Conservation (phyloP, 2,113 vertebrate species). For the Gorsachius goisagi region DNA sequence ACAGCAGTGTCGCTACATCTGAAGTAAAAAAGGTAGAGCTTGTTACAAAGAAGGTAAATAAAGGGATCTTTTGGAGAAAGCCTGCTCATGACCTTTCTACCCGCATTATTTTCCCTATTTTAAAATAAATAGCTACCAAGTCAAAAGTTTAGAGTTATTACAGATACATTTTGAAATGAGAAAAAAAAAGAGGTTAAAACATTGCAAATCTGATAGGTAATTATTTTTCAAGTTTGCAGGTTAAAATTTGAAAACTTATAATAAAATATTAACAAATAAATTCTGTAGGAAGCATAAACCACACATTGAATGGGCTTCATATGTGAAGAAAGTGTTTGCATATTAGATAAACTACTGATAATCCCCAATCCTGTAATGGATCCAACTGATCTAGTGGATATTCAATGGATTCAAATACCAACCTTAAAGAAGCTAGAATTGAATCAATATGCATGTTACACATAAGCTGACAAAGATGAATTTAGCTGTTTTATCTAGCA, state of each 20-base stretch:
- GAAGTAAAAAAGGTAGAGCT: neutral
- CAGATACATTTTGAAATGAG: neutral
- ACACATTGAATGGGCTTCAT: neutral
- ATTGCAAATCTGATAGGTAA: neutral
- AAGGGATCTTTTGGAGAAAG: neutral
- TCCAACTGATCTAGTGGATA: neutral
- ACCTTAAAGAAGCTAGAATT: neutral
- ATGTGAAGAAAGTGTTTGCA: neutral
- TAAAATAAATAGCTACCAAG: neutral
- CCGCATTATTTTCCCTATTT: neutral
- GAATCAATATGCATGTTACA: slow-evolving; percentile 25
- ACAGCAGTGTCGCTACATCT: neutral
- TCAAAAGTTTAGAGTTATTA: neutral
- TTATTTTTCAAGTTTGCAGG: neutral
- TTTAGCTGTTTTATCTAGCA: slow-evolving; percentile 45
- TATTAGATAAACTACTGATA: neutral
- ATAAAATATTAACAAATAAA: neutral
- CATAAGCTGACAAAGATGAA: slow-evolving; percentile 42
- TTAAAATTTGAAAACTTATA: neutral
- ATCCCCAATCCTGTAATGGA: neutral
- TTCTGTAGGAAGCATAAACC: neutral
- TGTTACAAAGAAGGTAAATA: neutral
- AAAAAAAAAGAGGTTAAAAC: neutral
- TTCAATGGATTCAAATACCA: neutral
- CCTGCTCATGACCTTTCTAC: neutral